phyloP scores from a whole-genome alignment of 2,797 vertebrate genomes.

The Fundulus diaphanus region DNA sequence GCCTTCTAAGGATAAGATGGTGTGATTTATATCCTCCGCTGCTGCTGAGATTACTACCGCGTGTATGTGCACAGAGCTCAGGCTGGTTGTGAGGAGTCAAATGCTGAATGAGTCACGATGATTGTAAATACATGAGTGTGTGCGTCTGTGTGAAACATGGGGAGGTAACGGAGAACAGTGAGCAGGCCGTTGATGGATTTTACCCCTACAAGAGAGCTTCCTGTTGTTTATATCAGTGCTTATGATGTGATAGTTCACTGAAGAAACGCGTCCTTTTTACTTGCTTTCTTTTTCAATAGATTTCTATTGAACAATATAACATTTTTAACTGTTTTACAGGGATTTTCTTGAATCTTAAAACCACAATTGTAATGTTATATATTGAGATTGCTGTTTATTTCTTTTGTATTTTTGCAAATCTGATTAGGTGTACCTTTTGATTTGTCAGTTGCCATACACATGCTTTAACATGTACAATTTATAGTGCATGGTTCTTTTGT shows the following conservation, averaged over 20 bases:
- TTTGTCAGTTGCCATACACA: not conserved
- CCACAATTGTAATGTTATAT: not conserved
- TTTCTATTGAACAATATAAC: not conserved
- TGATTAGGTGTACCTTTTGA: not conserved
- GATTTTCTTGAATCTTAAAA: not conserved
- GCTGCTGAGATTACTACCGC: conserved; percentile 21
- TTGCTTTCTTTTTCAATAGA: not conserved
- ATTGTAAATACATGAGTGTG: conserved; percentile 1
- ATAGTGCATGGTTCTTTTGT: not conserved
- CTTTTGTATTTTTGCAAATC: not conserved
- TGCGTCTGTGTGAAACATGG: not conserved
- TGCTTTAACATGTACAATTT: not conserved
- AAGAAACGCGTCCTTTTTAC: not conserved
- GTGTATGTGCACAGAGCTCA: conserved; percentile 25
- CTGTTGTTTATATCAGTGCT: conserved; percentile 7
- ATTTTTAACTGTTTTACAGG: not conserved
- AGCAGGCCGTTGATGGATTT: not conserved
- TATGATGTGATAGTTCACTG: not conserved
- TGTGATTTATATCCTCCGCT: conserved; percentile 38
- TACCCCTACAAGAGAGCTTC: not conserved
- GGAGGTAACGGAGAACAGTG: conserved; percentile 3
- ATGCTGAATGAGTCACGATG: not conserved
- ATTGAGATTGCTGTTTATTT: not conserved
- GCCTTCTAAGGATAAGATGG: conserved; percentile 72
- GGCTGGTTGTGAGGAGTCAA: conserved; percentile 7